Percentiles rank a stretch among this genome's conserved stretches.
Conservation (phyloP, 2,113 vertebrate species). For the Oplegnathus fasciatus region DNA sequence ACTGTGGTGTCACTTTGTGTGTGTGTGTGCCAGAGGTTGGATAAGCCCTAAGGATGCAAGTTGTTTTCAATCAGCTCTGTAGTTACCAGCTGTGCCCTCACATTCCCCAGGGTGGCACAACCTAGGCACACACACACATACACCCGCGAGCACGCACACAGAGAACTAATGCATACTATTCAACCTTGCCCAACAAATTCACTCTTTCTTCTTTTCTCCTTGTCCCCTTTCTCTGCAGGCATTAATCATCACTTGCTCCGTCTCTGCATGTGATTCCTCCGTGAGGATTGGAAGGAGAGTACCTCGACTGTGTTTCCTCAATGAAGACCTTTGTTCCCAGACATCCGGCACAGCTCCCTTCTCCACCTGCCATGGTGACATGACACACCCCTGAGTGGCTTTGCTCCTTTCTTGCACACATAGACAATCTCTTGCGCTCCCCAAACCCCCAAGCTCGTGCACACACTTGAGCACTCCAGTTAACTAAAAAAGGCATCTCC, state of each 20-base stretch:
- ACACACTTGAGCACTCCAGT: not conserved
- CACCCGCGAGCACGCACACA: conserved; percentile 41
- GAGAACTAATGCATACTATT: conserved; percentile 64
- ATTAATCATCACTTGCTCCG: conserved; percentile 63
- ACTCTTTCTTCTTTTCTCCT: conserved; percentile 69
- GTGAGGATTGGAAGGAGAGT: conserved; percentile 50
- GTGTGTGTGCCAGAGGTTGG: conserved; percentile 69
- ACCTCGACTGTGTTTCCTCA: conserved; percentile 32
- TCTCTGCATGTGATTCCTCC: conserved; percentile 58
- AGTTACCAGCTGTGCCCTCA: conserved; percentile 82
- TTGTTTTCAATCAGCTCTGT: conserved; percentile 83
- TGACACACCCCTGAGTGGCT: conserved; percentile 83
- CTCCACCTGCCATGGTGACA: conserved; percentile 96
- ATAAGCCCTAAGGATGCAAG: conserved; percentile 76
- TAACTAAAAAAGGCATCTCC: conserved; percentile 42
- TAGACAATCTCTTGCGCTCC: conserved; percentile 49
- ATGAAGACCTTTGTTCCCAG: conserved; percentile 74
- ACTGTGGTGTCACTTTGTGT: conserved; percentile 63
- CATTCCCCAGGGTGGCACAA: conserved; percentile 70
- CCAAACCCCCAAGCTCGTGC: conserved; percentile 24
- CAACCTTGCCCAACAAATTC: conserved; percentile 69
- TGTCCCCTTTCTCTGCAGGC: conserved; percentile 71
- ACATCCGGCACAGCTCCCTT: conserved; percentile 53
- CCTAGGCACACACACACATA: conserved; percentile 58
- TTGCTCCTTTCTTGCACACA: conserved; percentile 56